Evolutionary conservation across 2,113 vertebrate species (phyloP).

Genomic region (Elachura formosa): DNA sequence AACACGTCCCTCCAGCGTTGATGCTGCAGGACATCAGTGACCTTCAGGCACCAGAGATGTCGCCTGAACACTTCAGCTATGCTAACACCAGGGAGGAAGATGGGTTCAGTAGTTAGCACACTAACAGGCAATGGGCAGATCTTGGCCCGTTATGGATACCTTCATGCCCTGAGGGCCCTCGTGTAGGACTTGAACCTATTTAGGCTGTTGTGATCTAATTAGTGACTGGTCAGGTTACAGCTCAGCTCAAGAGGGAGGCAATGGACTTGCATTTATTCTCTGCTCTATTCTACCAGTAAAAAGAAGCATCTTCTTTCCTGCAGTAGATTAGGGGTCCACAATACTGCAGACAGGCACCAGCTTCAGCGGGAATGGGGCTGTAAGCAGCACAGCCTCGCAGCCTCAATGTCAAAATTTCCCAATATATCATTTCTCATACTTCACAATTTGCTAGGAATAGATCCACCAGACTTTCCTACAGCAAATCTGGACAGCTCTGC

Average conservation of each 20-base stretch:
- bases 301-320: not conserved
- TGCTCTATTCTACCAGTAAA: not conserved
- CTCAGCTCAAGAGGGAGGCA: not conserved
- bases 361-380: not conserved
- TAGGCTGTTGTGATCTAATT: not conserved
- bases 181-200: not conserved
- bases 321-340: rapidly evolving
- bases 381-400: not conserved
- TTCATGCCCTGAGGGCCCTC: rapidly evolving
- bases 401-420: not conserved
- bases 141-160: not conserved
- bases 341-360: not conserved
- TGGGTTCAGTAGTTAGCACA: not conserved
- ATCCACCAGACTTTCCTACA: not conserved
- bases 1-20: rapidly evolving
- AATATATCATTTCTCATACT: not conserved
- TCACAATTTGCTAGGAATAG: not conserved
- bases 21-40: not conserved
- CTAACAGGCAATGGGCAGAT: not conserved
- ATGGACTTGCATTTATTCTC: not conserved
- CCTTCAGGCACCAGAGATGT: not conserved
- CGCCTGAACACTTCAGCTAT: not conserved
- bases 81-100: not conserved
- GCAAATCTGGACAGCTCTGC: not conserved
- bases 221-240: not conserved